Evolutionary conservation across 2,113 vertebrate species (phyloP), one percentile per base, ranked within the genome.

Genomic region (Natator depressus): DNA sequence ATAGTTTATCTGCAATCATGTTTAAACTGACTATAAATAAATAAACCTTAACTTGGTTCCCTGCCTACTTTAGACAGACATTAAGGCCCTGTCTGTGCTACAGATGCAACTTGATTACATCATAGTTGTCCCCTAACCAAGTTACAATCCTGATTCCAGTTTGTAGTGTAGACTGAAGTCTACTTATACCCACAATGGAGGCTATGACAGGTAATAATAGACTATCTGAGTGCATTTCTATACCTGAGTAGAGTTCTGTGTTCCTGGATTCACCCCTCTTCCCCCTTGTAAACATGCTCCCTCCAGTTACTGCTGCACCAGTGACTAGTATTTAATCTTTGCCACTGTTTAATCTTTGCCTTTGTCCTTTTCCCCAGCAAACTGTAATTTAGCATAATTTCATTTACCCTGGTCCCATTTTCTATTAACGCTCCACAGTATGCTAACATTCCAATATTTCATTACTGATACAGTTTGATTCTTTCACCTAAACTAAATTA

Each of bases 401-500:
- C 87, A 50, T 91, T 95, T 88, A 95, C 90, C 85, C 92, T 85
- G 90, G 82, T 50, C 90, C 3, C 9, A 78, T 88, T 96, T 94
- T 86, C 81, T 92, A 85, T 94, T 96, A 95, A 93, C 54, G 92
- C 6, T 54, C 57, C 78, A 49, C 91, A 88, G 38, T 27, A 17
- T 47, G 31, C 53, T 79, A 93, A 93, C 83, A 89, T 93, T 62
- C 94, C 54, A 87, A 49, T 92, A 95, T 94, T 95, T 96, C 85
- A 79, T 89, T 87, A 65, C 19, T 91, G 95, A 96, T 91, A 93
- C 16, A 87, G 57, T 79, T 90, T 91, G 92, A 96, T 90, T 87
- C 6, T 53, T 59, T 93, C 84, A 54, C 57, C 78, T 24, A 76
- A 94, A 84, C 84, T 91, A 95, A 96, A 96, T 90, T 91, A 95